Evolutionary conservation across 2,888 invertebrate species (phyloP).

Genomic region (Agriopis leucophaearia): DNA sequence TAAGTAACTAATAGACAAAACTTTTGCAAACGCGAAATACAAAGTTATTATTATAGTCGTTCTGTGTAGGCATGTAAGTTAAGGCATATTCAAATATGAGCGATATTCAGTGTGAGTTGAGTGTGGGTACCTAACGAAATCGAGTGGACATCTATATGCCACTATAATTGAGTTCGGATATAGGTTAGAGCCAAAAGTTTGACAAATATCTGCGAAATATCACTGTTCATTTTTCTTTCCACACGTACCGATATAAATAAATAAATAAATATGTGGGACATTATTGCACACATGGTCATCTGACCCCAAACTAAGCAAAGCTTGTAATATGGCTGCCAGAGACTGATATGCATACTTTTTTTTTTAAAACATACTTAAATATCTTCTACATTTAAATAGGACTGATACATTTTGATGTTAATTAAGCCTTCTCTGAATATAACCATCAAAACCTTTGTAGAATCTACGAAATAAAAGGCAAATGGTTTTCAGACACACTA

Average conservation of each 20-base stretch:
- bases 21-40: neutral
- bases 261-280: no score
- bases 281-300: no score
- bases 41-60: neutral
- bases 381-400: neutral
- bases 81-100: neutral
- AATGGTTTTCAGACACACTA: neutral
- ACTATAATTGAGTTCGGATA: no score
- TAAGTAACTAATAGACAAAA: neutral
- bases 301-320: no score
- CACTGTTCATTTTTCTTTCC: neutral
- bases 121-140: neutral
- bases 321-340: no score
- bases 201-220: no score
- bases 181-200: no score
- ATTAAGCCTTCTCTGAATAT: neutral
- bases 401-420: neutral
- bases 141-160: no score
- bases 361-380: no score
- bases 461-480: neutral
- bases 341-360: no score
- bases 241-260: no score
- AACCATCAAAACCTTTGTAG: neutral
- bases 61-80: neutral
- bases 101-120: neutral